Evolutionary conservation across 2,797 vertebrate genomes (phyloP).

Genomic region (Lepilemur septentrionalis): DNA sequence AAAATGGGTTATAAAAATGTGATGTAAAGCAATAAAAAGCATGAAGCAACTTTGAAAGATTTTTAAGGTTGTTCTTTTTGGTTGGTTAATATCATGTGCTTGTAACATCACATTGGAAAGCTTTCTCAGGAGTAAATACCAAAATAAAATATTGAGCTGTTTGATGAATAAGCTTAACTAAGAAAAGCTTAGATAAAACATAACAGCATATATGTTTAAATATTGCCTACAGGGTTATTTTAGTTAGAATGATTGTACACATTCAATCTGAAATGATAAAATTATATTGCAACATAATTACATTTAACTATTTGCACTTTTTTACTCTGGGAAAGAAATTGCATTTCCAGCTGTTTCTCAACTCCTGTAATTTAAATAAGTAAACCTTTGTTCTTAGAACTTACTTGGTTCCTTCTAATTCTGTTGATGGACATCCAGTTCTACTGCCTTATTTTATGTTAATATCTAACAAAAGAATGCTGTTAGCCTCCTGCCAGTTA

Average conservation of each 20-base stretch:
- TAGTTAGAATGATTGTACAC: slow-evolving; percentile 79
- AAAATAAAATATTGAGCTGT: slow-evolving; percentile 67
- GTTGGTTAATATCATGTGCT: slow-evolving; percentile 26
- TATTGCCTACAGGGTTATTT: slow-evolving; percentile 79
- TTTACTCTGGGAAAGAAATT: slow-evolving; percentile 83
- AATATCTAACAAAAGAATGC: slow-evolving; percentile 88
- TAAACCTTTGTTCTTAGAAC: slow-evolving; percentile 88
- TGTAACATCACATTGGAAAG: slow-evolving; percentile 8
- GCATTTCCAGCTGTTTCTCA: slow-evolving; percentile 84
- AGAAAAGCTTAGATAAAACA: slow-evolving; percentile 72
- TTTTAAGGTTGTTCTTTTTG: slow-evolving; percentile 26
- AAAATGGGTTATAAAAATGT: slow-evolving; percentile 57
- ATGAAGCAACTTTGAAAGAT: slow-evolving; percentile 42
- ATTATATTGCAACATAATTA: slow-evolving; percentile 83
- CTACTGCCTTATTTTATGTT: slow-evolving; percentile 87
- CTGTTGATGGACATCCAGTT: slow-evolving; percentile 89
- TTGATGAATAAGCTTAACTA: slow-evolving; percentile 81
- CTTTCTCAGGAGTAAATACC: slow-evolving; percentile 46
- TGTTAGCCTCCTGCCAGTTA: slow-evolving; percentile 85
- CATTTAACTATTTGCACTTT: slow-evolving; percentile 79
- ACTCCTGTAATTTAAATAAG: slow-evolving; percentile 88
- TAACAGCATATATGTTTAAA: slow-evolving; percentile 57
- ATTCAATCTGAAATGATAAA: slow-evolving; percentile 78
- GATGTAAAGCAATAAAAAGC: slow-evolving; percentile 56
- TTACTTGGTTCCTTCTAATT: slow-evolving; percentile 87